phyloP scores from a whole-genome alignment of 2,797 vertebrate species.

The Helostoma temminkii region DNA sequence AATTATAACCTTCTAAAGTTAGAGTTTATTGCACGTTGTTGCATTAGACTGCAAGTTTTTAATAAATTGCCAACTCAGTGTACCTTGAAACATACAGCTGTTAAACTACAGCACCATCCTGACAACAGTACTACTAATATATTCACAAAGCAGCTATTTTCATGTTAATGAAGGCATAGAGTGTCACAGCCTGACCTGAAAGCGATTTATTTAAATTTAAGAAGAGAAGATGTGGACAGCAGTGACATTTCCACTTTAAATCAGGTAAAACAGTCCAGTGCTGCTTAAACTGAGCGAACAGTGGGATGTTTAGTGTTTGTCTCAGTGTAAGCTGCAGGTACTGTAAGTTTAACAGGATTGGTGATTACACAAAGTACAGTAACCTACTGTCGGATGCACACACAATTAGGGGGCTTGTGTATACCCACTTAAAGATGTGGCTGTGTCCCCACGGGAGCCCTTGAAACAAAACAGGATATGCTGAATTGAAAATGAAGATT shows the following conservation, averaged over 20 bases:
- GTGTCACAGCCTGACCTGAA: conserved; percentile 17
- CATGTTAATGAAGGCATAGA: conserved; percentile 6
- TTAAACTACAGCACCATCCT: background rate
- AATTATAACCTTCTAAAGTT: background rate
- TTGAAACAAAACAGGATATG: conserved; percentile 21
- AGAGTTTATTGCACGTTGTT: background rate
- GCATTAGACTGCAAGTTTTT: background rate
- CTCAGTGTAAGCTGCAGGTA: conserved; percentile 5
- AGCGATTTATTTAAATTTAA: conserved; percentile 38
- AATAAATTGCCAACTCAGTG: background rate
- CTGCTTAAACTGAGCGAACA: conserved; percentile 35
- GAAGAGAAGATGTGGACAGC: conserved; percentile 17
- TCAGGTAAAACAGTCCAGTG: conserved; percentile 27
- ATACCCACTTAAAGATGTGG: background rate
- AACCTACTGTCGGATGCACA: background rate
- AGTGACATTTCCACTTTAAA: conserved; percentile 11
- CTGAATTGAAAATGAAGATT: conserved; percentile 35
- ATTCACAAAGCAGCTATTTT: conserved; percentile 32
- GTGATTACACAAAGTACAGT: background rate
- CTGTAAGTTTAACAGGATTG: background rate
- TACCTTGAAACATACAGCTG: conserved; percentile 15
- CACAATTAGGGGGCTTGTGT: background rate
- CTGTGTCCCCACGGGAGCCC: background rate
- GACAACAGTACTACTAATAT: conserved; percentile 7
- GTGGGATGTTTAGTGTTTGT: conserved; percentile 21